Percentiles rank a stretch among this genome's conserved stretches.
These are phyloP conservation scores for Leptinotarsa undecemlineata DNA, from an alignment of 1,140 invertebrate species.

Conservation along the genomic window DNA sequence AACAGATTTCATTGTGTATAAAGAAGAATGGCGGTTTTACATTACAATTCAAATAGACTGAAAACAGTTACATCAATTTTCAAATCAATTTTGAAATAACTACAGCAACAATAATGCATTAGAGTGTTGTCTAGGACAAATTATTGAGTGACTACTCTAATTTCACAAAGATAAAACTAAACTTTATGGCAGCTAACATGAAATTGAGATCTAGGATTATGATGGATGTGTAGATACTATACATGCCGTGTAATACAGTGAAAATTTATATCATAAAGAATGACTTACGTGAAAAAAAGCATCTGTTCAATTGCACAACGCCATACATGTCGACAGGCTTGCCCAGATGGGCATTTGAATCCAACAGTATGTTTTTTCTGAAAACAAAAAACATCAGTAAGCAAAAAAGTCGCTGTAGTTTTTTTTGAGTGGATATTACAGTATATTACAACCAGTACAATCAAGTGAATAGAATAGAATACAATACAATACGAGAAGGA, in stretches of 20 bases:
- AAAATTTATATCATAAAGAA: not conserved
- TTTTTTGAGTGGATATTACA: no score
- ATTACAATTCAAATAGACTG: no score
- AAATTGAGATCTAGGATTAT: not conserved
- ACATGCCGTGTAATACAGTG: not conserved
- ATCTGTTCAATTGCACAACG: conserved; percentile 95
- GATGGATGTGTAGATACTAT: not conserved
- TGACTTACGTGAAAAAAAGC: conserved; percentile 94
- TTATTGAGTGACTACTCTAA: not conserved
- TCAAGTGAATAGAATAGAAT: no score
- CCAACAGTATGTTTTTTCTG: conserved; percentile 96
- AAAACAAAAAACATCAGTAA: conserved; percentile 55
- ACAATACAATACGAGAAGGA: no score
- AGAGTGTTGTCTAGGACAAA: not conserved
- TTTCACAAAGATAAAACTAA: not conserved
- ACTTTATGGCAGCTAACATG: conserved; percentile 5
- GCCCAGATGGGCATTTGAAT: conserved; percentile 89
- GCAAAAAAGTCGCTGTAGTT: no score
- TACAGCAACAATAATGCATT: no score
- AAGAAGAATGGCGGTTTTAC: no score
- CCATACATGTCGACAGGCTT: conserved; percentile 93
- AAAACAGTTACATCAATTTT: no score
- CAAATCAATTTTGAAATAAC: no score
- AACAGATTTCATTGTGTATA: no score
- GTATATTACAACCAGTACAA: no score